These are phyloP conservation scores for Aethes cnicana DNA, from an alignment of 2,888 invertebrate genomes.

Conservation along the genomic window DNA sequence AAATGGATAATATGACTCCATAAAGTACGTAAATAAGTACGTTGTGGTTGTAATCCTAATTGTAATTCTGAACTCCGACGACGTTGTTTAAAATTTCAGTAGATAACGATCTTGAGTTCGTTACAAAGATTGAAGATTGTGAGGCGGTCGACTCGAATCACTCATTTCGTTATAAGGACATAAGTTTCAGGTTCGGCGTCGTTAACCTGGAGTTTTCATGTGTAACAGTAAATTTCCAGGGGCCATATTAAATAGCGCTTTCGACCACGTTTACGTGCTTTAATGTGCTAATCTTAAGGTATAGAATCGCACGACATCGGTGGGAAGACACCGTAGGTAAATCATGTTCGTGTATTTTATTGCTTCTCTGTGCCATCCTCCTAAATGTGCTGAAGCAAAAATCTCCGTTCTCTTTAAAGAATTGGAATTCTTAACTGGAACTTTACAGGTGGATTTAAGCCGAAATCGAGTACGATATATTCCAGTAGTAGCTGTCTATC, in stretches of 20 bases:
- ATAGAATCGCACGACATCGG: constrained; percentile 45
- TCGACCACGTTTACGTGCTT: constrained; percentile 40
- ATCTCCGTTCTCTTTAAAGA: constrained; percentile 53
- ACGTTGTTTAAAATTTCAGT: neutral
- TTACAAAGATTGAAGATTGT: constrained; percentile 3
- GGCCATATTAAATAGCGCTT: constrained; percentile 43
- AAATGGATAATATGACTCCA: too few species aligned
- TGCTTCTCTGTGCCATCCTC: constrained; percentile 47
- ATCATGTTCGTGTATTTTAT: constrained; percentile 47
- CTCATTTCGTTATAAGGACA: constrained; percentile 32
- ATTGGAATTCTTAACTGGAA: constrained; percentile 44
- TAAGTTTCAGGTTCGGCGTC: constrained; percentile 61
- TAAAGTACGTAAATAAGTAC: too few species aligned
- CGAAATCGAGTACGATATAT: constrained; percentile 34
- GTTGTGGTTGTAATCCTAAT: too few species aligned
- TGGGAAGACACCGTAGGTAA: constrained; percentile 39
- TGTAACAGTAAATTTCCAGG: constrained; percentile 50
- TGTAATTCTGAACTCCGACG: too few species aligned
- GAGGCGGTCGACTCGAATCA: neutral
- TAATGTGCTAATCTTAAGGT: constrained; percentile 42
- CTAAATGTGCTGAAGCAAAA: constrained; percentile 55
- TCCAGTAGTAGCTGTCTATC: neutral
- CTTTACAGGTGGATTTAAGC: constrained; percentile 46
- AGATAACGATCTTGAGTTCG: neutral
- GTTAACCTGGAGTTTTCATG: constrained; percentile 55